Conservation (phyloP, 2,888 invertebrate genomes). For the Hoplodrina blanda region DNA sequence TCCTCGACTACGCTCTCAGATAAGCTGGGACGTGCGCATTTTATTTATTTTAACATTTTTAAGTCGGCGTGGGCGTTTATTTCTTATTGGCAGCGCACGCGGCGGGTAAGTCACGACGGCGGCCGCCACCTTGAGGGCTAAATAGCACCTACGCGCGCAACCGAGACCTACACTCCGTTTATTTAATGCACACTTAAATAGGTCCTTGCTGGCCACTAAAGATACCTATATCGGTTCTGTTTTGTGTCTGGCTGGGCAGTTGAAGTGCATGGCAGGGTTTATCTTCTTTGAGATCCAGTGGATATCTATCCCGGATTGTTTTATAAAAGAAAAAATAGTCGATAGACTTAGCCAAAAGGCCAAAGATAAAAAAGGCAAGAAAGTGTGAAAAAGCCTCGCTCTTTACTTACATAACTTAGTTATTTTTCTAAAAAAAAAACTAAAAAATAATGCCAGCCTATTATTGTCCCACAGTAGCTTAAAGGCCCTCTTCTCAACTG, state of each 20-base stretch:
- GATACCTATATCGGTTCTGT: conserved; percentile 39
- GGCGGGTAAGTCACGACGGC: conserved; percentile 89
- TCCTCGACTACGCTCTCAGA: conserved; percentile 84
- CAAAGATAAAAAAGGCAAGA: background rate
- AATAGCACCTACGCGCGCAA: conserved; percentile 85
- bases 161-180: conserved; percentile 67
- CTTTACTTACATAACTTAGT: too few relatives aligned
- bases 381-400: background rate
- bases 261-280: conserved; percentile 11
- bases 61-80: conserved; percentile 78
- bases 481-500: too few relatives aligned
- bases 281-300: conserved; percentile 18
- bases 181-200: conserved; percentile 75
- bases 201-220: conserved; percentile 55
- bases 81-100: conserved; percentile 80
- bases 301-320: conserved; percentile 1
- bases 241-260: conserved; percentile 10
- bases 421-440: too few relatives aligned
- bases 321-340: background rate
- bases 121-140: conserved; percentile 88
- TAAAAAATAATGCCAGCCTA: too few relatives aligned
- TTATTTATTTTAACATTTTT: conserved; percentile 91
- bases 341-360: background rate
- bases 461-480: too few relatives aligned
- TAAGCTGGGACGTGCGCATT: conserved; percentile 89